Percentiles rank a stretch among this genome's conserved stretches.
Evolutionary conservation across 2,113 vertebrate species (phyloP).

Genomic region (Ploceus nigricollis): DNA sequence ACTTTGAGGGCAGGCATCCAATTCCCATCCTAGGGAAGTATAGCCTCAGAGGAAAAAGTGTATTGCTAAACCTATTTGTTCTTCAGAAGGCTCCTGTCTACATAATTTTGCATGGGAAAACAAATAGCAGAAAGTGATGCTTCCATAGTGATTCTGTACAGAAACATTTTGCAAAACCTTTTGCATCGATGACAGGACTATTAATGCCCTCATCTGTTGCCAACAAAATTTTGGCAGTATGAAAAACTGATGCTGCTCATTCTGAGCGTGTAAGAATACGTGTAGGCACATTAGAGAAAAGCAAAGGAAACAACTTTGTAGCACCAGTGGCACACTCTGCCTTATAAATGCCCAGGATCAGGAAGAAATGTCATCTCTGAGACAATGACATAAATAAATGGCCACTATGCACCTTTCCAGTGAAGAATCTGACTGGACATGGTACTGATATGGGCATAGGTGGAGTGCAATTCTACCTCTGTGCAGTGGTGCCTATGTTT

Average conservation of each 20-base stretch:
- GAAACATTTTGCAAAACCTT: not conserved
- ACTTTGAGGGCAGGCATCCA: not conserved
- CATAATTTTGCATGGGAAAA: not conserved
- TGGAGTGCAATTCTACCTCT: not conserved
- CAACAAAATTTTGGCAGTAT: not conserved
- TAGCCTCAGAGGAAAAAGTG: not conserved
- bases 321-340: not conserved
- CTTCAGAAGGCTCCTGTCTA: not conserved
- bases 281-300: not conserved
- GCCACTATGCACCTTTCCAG: not conserved
- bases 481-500: not conserved
- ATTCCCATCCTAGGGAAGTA: not conserved
- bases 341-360: not conserved
- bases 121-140: not conserved
- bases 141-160: not conserved
- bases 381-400: not conserved
- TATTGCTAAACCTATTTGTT: not conserved
- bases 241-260: not conserved
- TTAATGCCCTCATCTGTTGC: not conserved
- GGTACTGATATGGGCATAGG: rapidly evolving
- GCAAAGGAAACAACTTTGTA: not conserved
- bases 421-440: not conserved
- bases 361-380: not conserved
- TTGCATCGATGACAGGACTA: not conserved
- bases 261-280: not conserved